Evolutionary conservation across 2,113 vertebrate genomes (phyloP).

Genomic region (Urocolius indicus): DNA sequence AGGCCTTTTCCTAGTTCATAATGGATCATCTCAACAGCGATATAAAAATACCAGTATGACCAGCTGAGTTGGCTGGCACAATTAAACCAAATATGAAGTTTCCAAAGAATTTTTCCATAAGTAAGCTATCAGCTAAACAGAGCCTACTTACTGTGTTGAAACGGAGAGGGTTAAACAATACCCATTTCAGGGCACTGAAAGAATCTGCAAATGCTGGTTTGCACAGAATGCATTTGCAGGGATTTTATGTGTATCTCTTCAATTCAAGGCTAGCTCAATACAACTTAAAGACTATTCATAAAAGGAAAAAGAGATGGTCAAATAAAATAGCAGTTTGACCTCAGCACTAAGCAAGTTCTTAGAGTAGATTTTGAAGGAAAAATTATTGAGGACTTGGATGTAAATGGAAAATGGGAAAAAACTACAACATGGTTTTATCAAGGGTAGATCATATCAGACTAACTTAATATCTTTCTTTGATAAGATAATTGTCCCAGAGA

Average conservation of each 20-base stretch:
- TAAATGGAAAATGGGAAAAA: constrained; percentile 40
- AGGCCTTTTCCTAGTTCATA: background rate
- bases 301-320: background rate
- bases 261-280: background rate
- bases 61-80: background rate
- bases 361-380: background rate
- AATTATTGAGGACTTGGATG: background rate
- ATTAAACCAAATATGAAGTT: background rate
- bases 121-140: background rate
- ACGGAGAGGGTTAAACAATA: background rate
- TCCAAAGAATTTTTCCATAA: background rate
- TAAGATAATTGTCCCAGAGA: constrained; percentile 56
- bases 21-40: background rate
- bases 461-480: constrained; percentile 53
- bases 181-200: background rate
- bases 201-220: background rate
- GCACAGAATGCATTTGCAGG: background rate
- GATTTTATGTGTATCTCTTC: background rate
- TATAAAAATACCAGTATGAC: background rate
- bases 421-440: constrained; percentile 26
- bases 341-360: background rate
- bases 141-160: background rate
- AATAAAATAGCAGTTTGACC: constrained; percentile 25
- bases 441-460: constrained; percentile 45
- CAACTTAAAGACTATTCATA: background rate